phyloP scores from a whole-genome alignment of 2,113 vertebrate species.

The Rostratula benghalensis region DNA sequence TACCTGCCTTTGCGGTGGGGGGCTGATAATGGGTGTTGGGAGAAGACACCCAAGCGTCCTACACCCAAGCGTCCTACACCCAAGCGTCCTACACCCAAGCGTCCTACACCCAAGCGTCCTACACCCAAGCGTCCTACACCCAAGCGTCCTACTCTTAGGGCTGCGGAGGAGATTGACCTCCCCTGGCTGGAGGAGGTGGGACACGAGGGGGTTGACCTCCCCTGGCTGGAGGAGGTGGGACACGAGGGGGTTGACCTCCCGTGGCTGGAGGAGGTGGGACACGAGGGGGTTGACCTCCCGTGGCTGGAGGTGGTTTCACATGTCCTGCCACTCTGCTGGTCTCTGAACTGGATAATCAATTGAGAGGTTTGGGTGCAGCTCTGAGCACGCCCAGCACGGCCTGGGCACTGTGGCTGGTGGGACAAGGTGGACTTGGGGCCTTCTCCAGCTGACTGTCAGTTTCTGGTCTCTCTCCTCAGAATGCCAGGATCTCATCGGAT shows the following conservation, averaged over 20 bases:
- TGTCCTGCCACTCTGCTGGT: neutral
- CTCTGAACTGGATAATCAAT: fast-evolving
- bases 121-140: too few species aligned
- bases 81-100: too few species aligned
- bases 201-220: neutral
- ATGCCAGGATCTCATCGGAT: slow-evolving; percentile 91
- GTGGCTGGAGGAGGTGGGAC: neutral
- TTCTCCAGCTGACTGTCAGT: fast-evolving
- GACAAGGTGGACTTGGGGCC: neutral
- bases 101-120: too few species aligned
- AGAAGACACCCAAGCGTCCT: neutral
- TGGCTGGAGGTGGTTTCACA: neutral
- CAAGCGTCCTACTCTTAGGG: fast-evolving
- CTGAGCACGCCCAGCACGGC: neutral
- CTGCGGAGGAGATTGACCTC: fast-evolving
- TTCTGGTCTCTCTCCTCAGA: slow-evolving; percentile 73
- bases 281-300: neutral
- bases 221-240: too few species aligned
- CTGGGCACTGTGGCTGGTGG: fast-evolving
- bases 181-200: too few species aligned
- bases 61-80: too few species aligned
- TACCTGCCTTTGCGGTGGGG: fast-evolving
- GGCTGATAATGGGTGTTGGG: fast-evolving
- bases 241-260: neutral
- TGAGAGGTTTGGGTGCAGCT: neutral